Evolutionary conservation across 2,797 vertebrate genomes (phyloP).

Genomic region (Pipistrellus nathusii): DNA sequence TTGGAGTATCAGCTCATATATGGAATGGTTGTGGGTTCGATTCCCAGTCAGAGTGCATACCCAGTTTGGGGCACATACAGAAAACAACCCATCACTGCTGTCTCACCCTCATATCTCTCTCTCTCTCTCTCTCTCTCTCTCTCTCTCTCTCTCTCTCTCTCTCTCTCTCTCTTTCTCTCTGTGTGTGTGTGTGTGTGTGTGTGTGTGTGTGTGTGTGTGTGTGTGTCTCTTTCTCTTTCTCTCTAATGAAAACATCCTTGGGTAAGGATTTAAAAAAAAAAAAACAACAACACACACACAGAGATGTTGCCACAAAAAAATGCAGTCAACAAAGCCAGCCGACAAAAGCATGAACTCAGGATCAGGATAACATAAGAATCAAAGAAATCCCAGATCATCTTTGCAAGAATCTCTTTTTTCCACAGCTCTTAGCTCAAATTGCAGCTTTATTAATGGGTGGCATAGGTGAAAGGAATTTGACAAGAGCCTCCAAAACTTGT

Average conservation of each 20-base stretch:
- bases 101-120: neutral
- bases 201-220: too few relatives aligned
- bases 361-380: neutral
- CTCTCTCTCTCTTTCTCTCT: too few relatives aligned
- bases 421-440: neutral
- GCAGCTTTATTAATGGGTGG: conserved; percentile 5
- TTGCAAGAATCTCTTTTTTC: conserved; percentile 3
- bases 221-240: neutral
- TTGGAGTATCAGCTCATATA: neutral
- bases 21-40: neutral
- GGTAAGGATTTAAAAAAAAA: neutral
- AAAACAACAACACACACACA: neutral
- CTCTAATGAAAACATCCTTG: neutral
- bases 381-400: neutral
- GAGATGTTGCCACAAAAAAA: neutral
- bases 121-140: too few relatives aligned
- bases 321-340: neutral
- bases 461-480: neutral
- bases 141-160: too few relatives aligned
- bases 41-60: neutral
- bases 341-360: neutral
- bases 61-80: neutral
- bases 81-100: neutral
- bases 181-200: too few relatives aligned
- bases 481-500: neutral